Conservation (phyloP, 2,888 invertebrate species). For the Orthosia cruda region DNA sequence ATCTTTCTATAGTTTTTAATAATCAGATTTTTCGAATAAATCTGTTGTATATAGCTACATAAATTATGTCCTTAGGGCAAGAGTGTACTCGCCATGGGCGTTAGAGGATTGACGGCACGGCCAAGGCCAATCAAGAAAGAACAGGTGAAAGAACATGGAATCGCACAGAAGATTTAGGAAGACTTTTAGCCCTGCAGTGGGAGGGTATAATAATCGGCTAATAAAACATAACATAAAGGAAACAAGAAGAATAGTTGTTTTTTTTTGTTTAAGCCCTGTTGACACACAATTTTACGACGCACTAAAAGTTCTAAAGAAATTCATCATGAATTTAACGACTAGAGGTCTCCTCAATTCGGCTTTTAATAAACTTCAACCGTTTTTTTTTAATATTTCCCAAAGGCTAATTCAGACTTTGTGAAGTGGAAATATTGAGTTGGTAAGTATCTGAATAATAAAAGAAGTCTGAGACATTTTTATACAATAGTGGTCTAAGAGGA, state of each 20-base stretch:
- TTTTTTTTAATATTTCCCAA: constrained; percentile 50
- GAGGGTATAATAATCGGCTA: background rate
- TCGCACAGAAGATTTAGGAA: background rate
- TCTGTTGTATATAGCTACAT: too few species aligned
- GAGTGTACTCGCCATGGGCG: background rate
- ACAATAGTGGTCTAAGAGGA: constrained; percentile 45
- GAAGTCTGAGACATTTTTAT: constrained; percentile 53
- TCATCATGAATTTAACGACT: constrained; percentile 55
- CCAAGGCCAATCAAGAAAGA: too few species aligned
- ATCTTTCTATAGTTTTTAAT: too few species aligned
- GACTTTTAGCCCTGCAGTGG: background rate
- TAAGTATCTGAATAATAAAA: constrained; percentile 66
- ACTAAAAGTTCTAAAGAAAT: constrained; percentile 50
- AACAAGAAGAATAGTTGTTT: background rate
- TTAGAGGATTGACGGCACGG: too few species aligned
- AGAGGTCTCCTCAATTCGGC: constrained; percentile 38
- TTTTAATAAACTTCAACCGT: constrained; percentile 61
- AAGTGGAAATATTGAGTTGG: constrained; percentile 65
- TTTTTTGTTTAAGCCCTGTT: too few species aligned
- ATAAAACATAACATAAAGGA: background rate
- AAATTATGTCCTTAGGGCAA: background rate
- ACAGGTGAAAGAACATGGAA: too few species aligned
- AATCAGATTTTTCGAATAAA: too few species aligned
- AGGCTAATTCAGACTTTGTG: constrained; percentile 62
- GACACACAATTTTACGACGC: too few species aligned